Percentiles rank a stretch among this genome's conserved stretches.
These are phyloP conservation scores for Limenitis camilla DNA, from an alignment of 2,888 invertebrate genomes.

Conservation along the genomic window DNA sequence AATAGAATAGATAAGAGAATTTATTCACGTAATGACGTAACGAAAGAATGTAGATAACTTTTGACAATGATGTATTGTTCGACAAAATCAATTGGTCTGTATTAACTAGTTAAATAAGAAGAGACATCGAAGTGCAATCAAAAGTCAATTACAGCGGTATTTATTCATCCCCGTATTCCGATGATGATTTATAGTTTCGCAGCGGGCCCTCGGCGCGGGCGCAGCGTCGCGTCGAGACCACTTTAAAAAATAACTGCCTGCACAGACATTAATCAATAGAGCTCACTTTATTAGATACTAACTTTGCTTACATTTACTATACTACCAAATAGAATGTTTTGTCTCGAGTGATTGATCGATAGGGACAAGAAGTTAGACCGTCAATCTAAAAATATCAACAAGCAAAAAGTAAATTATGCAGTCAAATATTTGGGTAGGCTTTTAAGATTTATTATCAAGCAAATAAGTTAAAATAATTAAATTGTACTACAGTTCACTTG, in stretches of 20 bases:
- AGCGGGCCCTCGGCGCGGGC: constrained; percentile 59
- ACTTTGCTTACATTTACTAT: no score
- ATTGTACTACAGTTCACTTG: no score
- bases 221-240: constrained; percentile 54
- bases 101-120: constrained; percentile 51
- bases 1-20: constrained; percentile 2
- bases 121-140: constrained; percentile 58
- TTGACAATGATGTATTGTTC: constrained; percentile 30
- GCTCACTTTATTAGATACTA: constrained; percentile 30
- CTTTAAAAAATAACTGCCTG: constrained; percentile 57
- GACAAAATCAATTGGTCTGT: constrained; percentile 45
- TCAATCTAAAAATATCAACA: no score
- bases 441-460: no score
- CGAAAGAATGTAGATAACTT: constrained; percentile 15
- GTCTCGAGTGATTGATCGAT: no score
- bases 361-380: no score
- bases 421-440: no score
- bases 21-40: constrained; percentile 7
- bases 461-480: no score
- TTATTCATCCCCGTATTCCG: constrained; percentile 56
- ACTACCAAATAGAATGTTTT: no score
- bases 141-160: constrained; percentile 71
- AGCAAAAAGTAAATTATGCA: no score
- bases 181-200: constrained; percentile 72
- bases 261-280: constrained; percentile 32